Conservation (phyloP, 2,888 invertebrate genomes). For the Monoplex corrugatus region DNA sequence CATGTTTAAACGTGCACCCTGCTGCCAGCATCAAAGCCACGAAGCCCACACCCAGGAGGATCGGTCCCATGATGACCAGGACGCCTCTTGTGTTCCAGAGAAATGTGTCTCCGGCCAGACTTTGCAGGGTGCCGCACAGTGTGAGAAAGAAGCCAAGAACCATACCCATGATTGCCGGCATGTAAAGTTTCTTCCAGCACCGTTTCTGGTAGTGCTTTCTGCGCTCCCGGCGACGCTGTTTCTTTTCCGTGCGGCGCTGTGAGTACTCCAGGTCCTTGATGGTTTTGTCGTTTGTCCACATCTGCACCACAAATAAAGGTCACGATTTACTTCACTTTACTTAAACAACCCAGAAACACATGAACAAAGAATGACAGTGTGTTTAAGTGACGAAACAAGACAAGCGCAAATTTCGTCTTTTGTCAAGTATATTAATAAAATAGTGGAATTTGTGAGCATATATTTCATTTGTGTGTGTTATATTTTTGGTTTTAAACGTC, state of each 20-base stretch:
- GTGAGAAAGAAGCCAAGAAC: constrained; percentile 52
- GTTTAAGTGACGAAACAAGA: not conserved
- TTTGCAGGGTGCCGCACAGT: constrained; percentile 55
- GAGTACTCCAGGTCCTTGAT: constrained; percentile 55
- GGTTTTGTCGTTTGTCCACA: constrained; percentile 52
- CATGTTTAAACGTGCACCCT: constrained; percentile 51
- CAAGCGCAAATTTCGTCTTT: not conserved
- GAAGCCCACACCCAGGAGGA: constrained; percentile 50
- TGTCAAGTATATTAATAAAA: not conserved
- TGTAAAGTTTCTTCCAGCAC: constrained; percentile 54
- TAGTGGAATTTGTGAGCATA: too few relatives aligned
- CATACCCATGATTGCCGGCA: constrained; percentile 56
- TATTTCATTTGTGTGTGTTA: too few relatives aligned
- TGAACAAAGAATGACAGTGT: not conserved
- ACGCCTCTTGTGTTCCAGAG: constrained; percentile 52
- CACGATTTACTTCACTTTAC: too few relatives aligned
- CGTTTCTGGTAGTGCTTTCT: constrained; percentile 49
- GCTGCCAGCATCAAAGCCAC: constrained; percentile 55
- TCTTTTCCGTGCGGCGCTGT: constrained; percentile 50
- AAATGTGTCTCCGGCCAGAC: constrained; percentile 53
- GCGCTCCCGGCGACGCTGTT: constrained; percentile 17
- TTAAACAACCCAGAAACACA: too few relatives aligned
- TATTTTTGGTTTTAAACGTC: too few relatives aligned
- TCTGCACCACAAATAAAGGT: constrained; percentile 8
- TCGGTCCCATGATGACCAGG: constrained; percentile 55